Evolutionary conservation across 2,888 invertebrate species (phyloP), one percentile per base, ranked within the genome.

Genomic region (Xylota segnis): DNA sequence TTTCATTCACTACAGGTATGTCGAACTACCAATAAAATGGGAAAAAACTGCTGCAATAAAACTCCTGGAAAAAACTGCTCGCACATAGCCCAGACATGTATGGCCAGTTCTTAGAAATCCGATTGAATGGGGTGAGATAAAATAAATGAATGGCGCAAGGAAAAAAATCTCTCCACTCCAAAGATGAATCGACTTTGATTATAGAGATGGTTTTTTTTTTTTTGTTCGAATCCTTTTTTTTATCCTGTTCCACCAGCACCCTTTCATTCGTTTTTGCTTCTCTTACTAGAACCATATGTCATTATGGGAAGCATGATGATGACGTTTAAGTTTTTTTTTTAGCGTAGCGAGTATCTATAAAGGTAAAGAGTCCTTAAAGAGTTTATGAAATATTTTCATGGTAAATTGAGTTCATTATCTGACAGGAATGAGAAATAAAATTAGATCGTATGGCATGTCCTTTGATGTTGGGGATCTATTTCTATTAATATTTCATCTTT

Each of bases 181-280:
- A 29, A 71, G 78, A 71, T 71, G 78, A 78, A 78, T 71, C 78
- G 78, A 47, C 27, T 56, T 56, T 78, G 78, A 78, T 78, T 78
- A 71, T 63, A 45, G 37, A 58, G 34, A 37, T 47, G 6, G 18
- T 16, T 43, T n/a, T 40, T 65, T 18, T 32, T 14, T n/a, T 66
- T 59, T 54, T 5, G n/a, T n/a, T n/a, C n/a, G n/a, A n/a, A n/a
- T n/a, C n/a, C 18, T 16, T 10, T 14, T 47, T 16, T 16, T 10
- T 32, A 23, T 70, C 10, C 50, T 50, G 50, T 12, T n/a, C n/a
- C n/a, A 23, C 50, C 50, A 50, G 27, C 34, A 56, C 16, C 27
- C 56, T 65, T 45, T 54, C 29, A 50, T 27, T 40, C 40, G n/a
- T n/a, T n/a, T n/a, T n/a, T 59, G 6, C 14, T 45, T 37, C 5